Evolutionary conservation across 2,888 invertebrate genomes (phyloP).

Genomic region (Xestobium rufovillosum): DNA sequence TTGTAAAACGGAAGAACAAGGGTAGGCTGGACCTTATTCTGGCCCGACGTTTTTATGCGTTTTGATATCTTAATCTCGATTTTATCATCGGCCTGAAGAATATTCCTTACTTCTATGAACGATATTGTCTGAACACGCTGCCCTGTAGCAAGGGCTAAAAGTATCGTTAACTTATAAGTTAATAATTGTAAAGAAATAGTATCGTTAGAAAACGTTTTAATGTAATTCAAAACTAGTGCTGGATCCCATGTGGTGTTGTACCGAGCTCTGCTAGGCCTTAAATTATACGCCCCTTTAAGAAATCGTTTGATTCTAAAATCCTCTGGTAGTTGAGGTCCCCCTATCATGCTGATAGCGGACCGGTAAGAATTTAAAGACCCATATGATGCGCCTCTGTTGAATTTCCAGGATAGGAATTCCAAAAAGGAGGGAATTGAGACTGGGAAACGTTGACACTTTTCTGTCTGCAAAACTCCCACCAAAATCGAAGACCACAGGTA

Average conservation of each 20-base stretch:
- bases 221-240: conserved; percentile 18
- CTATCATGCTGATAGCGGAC: conserved; percentile 7
- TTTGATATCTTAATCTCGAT: conserved; percentile 6
- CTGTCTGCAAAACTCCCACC: conserved; percentile 17
- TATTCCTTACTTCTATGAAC: conserved; percentile 4
- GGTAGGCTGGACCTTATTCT: conserved; percentile 1
- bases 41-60: conserved; percentile 4
- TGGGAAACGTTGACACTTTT: conserved; percentile 11
- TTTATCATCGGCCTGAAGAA: background rate
- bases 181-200: too few relatives aligned
- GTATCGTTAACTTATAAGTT: conserved; percentile 4
- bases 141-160: conserved; percentile 5
- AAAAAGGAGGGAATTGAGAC: background rate
- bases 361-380: conserved; percentile 9
- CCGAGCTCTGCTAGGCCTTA: conserved; percentile 18
- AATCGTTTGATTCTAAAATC: conserved; percentile 10
- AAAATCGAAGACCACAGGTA: conserved; percentile 13
- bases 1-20: conserved; percentile 18
- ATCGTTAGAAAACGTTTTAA: conserved; percentile 13
- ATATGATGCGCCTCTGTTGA: conserved; percentile 10
- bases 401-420: conserved; percentile 1
- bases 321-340: conserved; percentile 4
- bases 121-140: conserved; percentile 9
- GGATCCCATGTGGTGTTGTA: conserved; percentile 24
- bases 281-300: conserved; percentile 20